Base-by-base conservation (phyloP, 2,888 invertebrate species). In the Cosmopolites sordidus region DNA sequence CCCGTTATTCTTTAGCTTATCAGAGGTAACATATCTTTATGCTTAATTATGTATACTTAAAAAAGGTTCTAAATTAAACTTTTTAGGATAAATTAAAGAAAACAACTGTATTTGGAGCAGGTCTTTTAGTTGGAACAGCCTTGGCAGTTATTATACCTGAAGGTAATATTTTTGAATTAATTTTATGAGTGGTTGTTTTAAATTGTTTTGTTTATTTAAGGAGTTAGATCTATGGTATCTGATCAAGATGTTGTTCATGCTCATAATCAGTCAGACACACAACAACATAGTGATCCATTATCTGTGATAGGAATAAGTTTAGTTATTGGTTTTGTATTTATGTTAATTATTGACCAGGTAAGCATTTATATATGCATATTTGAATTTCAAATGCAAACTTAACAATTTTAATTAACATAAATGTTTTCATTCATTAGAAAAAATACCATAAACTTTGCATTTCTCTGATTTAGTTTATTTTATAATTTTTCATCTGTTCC, bases 71-170 rank as follows among this genome's bases (percentile, higher is more conserved):
- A 22, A 22, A 22, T 22, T 8, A 45, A 22, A 9, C 14, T 60
- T 76, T 79, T 59, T 73, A 98, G 96, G 92, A 92, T 55, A 96
- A 94, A 73, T 78, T 99, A 27, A 91, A 95, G 69, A 81, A 92
- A 67, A 87, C 97, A 29, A 95, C 97, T 18, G 89, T 97, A 11
- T 84, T 99, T 59, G 99, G 99, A 47, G 98, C 99, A 5, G 99
- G 99, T 1, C 80, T 99, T 5, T 79, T 99, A 1, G 96, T 99
- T 1, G 99, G 99, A 1, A 98, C 99, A 18, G 97, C 99, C 0
- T 74, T 99, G 27, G 91, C 95, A 3, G 98, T 99, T 0, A 99
- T 99, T 49, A 97, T 99, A 63, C 99, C 99, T 0, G 99, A 99
- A 76, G 99, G 57, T 57, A 16, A n/a, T 15, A 27, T 5, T 16